Base-by-base conservation (phyloP, 1,140 invertebrate genomes). In the Agrypnia vestita region DNA sequence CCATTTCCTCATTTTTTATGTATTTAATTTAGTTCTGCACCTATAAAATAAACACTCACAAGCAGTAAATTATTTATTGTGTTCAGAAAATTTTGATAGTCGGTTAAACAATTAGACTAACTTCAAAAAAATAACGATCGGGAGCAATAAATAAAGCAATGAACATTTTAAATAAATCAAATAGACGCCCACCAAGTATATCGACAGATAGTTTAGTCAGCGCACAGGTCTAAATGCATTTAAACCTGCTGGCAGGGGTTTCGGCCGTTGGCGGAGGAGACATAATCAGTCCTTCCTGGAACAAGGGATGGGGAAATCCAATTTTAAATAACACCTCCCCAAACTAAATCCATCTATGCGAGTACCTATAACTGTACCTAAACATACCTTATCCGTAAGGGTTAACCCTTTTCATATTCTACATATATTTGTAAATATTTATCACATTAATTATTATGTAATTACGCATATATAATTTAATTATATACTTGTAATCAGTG, bases 281-380 rank as follows among this genome's bases (percentile, higher is more conserved):
- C 61, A 21, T 64, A 64, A 64, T 21, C 25, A 43, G 19, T 35
- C n/a, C 61, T 11, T 25, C 35, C 11, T 21, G 1, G 19, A 21
- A 64, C 61, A 64, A 43, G 49, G 79, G 79, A 59, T 59, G 74
- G 35, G 73, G 61, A 77, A 80, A 80, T 80, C 73, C 79, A 80
- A 80, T 80, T 80, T 80, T 80, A 80, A 80, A 80, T 80, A 80
- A 76, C 74, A 80, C 59, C 64, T 44, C n/a, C 72, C 35, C 35
- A 64, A 64, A 72, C 46, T 56, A 56, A 56, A 15, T 56, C n/a
- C 53, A 56, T 56, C 53, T 56, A 56, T 56, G 19, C 53, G 25
- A 35, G 25, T 35, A 35, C 25, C 25, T 35, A 35, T 3, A 56
- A 56, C 19, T 56, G 53, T 56, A 56, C 15, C 53, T 17, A 56